These are phyloP conservation scores for Pemphigus obesinymphae DNA, from an alignment of 1,140 invertebrate genomes.

Conservation along the genomic window DNA sequence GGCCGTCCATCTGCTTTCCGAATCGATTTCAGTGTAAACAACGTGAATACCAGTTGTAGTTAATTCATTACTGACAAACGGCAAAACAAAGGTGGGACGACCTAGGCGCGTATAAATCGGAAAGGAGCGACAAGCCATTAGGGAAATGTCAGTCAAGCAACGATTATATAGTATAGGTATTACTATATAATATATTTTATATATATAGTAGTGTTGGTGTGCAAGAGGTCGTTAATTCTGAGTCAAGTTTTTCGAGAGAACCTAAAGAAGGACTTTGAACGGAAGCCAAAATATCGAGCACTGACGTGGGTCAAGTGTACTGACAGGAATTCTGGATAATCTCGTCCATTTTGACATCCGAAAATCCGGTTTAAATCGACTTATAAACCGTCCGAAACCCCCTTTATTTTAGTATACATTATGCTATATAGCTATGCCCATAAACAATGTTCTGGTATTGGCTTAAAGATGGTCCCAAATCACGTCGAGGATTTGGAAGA, in stretches of 20 bases:
- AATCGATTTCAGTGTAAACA: constrained; percentile 7
- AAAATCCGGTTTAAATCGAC: constrained; percentile 23
- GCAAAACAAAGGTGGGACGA: background rate
- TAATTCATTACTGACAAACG: constrained; percentile 26
- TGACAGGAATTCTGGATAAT: constrained; percentile 13
- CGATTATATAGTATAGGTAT: no score
- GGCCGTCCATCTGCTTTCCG: background rate
- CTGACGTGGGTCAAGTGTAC: constrained; percentile 35
- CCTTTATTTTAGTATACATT: no score
- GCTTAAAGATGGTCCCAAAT: background rate
- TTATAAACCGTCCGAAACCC: background rate
- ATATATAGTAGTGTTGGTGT: background rate
- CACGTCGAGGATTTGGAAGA: background rate
- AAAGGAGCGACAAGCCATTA: constrained; percentile 35
- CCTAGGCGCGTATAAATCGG: background rate
- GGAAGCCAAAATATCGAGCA: constrained; percentile 35
- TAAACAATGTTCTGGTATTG: background rate
- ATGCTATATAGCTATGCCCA: no score
- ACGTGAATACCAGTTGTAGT: constrained; percentile 20
- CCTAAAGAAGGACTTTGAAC: constrained; percentile 28
- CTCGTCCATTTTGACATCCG: constrained; percentile 4
- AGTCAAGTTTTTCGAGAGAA: constrained; percentile 24
- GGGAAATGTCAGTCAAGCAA: constrained; percentile 38
- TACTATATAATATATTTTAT: no score
- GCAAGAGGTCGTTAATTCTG: constrained; percentile 15